Percentiles rank a stretch among this genome's conserved stretches.
Conservation (phyloP, 2,113 vertebrate genomes). For the Cheirogaleus medius region DNA sequence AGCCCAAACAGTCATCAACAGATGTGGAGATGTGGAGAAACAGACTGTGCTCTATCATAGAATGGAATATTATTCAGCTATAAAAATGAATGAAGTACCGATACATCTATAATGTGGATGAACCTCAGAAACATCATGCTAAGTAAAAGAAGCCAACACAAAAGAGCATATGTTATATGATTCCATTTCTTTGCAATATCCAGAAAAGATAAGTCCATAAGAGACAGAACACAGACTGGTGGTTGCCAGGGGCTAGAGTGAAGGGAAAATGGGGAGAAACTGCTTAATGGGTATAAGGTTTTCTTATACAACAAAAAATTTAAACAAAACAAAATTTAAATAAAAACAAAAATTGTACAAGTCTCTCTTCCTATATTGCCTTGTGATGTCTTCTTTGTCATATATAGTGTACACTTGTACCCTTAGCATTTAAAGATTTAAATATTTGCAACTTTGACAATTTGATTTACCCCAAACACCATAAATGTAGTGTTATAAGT, state of each 20-base stretch:
- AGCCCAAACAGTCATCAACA: background rate
- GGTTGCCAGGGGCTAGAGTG: background rate
- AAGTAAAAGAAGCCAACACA: background rate
- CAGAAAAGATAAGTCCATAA: background rate
- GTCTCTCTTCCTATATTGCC: background rate
- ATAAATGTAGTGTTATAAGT: background rate
- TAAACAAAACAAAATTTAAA: too few species aligned
- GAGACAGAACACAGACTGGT: background rate
- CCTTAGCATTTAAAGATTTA: background rate
- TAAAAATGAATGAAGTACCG: background rate
- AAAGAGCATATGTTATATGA: background rate
- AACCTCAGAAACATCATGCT: background rate
- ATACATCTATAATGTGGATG: background rate
- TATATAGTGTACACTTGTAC: background rate
- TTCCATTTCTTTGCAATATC: background rate
- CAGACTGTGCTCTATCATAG: background rate
- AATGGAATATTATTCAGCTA: background rate
- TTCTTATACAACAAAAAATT: too few species aligned
- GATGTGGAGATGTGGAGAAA: background rate
- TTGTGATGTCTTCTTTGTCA: too few species aligned
- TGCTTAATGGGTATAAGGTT: background rate
- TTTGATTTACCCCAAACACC: background rate
- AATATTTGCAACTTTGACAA: background rate
- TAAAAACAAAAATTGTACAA: background rate
- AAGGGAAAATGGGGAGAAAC: background rate